Evolutionary conservation across 1,140 invertebrate species (phyloP).

Genomic region (Pseudomyrmex dendroicus): DNA sequence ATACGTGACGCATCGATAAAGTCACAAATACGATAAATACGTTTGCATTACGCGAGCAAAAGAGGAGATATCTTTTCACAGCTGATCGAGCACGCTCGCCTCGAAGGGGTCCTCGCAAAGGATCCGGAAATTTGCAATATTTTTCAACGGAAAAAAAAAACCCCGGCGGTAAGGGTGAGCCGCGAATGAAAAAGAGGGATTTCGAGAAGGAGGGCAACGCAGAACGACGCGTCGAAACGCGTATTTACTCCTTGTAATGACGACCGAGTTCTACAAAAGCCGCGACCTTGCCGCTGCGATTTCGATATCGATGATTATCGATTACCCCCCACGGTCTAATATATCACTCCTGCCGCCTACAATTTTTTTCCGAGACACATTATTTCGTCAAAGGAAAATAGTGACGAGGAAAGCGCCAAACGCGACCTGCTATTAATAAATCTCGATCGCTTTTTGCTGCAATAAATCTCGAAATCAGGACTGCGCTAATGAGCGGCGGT

Average conservation of each 20-base stretch:
- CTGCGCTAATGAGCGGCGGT: constrained; percentile 71
- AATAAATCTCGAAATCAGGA: constrained; percentile 24
- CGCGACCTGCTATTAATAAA: not conserved
- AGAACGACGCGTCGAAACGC: constrained; percentile 29
- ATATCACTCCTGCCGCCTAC: not conserved
- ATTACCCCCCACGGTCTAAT: constrained; percentile 15
- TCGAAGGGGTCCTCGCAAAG: constrained; percentile 49
- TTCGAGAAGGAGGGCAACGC: constrained; percentile 20
- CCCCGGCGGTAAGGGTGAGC: constrained; percentile 11
- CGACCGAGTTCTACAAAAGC: constrained; percentile 27
- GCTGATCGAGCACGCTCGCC: constrained; percentile 52
- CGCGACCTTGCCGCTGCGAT: constrained; percentile 10
- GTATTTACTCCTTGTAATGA: constrained; percentile 67
- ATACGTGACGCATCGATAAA: constrained; percentile 62
- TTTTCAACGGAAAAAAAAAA: constrained; percentile 69
- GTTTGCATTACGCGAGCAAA: constrained; percentile 25
- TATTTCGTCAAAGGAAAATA: not conserved
- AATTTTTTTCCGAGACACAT: not conserved
- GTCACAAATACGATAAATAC: constrained; percentile 60
- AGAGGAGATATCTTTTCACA: constrained; percentile 70
- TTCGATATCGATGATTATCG: constrained; percentile 47
- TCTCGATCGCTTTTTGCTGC: not conserved
- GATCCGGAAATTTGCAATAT: constrained; percentile 77
- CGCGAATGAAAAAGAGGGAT: constrained; percentile 65
- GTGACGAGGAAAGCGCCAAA: not conserved